phyloP scores from a whole-genome alignment of 1,140 invertebrate species.

The Drosophila parabipectinata region DNA sequence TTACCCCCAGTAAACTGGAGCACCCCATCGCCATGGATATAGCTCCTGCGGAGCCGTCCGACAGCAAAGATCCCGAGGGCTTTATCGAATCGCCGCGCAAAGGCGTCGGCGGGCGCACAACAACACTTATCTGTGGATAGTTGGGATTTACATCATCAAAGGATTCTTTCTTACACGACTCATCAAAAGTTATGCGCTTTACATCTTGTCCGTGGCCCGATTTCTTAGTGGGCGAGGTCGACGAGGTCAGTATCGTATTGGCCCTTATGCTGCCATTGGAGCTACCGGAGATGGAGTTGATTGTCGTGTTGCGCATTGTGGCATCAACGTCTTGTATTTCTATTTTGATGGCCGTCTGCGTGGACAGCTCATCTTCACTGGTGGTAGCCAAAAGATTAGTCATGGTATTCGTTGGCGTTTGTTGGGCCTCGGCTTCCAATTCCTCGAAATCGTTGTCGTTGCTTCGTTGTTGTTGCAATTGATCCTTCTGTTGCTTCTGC shows the following conservation, averaged over 20 bases:
- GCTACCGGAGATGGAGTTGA: neutral
- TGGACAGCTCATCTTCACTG: constrained; percentile 81
- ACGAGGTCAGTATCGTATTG: constrained; percentile 46
- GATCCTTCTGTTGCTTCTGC: neutral
- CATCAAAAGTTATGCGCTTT: constrained; percentile 84
- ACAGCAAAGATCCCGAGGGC: constrained; percentile 41
- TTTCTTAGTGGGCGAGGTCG: constrained; percentile 74
- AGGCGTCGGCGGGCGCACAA: constrained; percentile 89
- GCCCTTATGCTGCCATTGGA: constrained; percentile 36
- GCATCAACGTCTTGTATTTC: constrained; percentile 67
- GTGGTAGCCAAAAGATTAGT: constrained; percentile 43
- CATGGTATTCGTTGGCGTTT: constrained; percentile 56
- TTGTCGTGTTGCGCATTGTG: constrained; percentile 37
- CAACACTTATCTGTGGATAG: constrained; percentile 87
- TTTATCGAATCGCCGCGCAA: constrained; percentile 82
- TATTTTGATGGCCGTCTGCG: constrained; percentile 73
- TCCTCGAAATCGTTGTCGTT: constrained; percentile 21
- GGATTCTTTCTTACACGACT: constrained; percentile 84
- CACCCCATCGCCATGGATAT: constrained; percentile 54
- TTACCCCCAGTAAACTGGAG: constrained; percentile 61
- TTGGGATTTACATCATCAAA: constrained; percentile 84
- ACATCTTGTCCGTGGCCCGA: constrained; percentile 81
- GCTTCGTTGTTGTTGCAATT: constrained; percentile 34
- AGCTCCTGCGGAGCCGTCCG: constrained; percentile 23
- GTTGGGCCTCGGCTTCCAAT: constrained; percentile 23